Percentiles rank a stretch among this genome's conserved stretches.
These are phyloP conservation scores for Hippocampus mohnikei DNA, from an alignment of 2,113 vertebrate genomes.

Conservation along the genomic window DNA sequence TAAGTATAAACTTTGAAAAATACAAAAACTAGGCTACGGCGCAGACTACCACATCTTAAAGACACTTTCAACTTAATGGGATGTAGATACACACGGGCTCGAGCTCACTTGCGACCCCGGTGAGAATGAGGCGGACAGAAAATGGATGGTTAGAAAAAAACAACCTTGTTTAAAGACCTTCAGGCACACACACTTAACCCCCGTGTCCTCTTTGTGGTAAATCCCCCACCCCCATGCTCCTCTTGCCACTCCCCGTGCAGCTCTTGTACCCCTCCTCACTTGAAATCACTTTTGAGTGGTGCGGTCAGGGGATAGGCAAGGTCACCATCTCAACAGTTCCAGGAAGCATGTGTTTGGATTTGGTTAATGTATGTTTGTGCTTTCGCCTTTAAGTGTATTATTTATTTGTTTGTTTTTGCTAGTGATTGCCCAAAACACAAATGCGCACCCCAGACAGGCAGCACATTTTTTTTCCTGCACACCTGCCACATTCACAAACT, in stretches of 20 bases:
- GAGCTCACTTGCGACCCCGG: not conserved
- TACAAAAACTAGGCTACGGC: too few species aligned
- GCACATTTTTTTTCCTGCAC: not conserved
- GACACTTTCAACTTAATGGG: too few species aligned
- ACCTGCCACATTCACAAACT: not conserved
- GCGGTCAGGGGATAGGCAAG: slow-evolving; percentile 34
- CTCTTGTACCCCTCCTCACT: slow-evolving; percentile 8
- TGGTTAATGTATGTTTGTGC: slow-evolving; percentile 24
- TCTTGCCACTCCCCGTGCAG: not conserved
- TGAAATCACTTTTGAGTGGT: slow-evolving; percentile 33
- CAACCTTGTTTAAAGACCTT: slow-evolving; percentile 3
- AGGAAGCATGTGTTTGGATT: slow-evolving; percentile 30
- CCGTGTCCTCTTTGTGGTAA: not conserved
- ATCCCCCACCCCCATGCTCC: not conserved
- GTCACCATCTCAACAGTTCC: slow-evolving; percentile 34
- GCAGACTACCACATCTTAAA: too few species aligned
- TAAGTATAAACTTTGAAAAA: too few species aligned
- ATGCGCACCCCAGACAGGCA: not conserved
- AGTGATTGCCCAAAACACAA: slow-evolving; percentile 3
- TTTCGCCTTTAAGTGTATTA: slow-evolving; percentile 15
- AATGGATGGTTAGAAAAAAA: slow-evolving; percentile 1
- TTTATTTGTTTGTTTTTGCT: not conserved
- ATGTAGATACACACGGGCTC: not conserved
- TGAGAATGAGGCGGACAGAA: not conserved
- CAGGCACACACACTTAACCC: slow-evolving; percentile 38